A percentile compares a stretch with the other conserved stretches of the same genome.
Evolutionary conservation across 2,888 invertebrate species (phyloP).

Genomic region (Seira musarum): DNA sequence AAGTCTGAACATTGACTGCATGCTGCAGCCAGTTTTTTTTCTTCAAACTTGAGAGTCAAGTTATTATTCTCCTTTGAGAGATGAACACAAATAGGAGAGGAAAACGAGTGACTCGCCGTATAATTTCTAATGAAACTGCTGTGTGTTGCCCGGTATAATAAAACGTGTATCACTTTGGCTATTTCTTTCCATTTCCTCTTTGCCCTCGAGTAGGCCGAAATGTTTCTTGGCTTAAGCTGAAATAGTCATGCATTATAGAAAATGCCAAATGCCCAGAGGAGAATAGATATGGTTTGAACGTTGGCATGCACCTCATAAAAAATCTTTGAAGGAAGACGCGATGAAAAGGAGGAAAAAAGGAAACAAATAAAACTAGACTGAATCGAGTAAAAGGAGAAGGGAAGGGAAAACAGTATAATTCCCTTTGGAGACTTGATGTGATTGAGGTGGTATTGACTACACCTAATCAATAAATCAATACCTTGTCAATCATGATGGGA

Average conservation of each 20-base stretch:
- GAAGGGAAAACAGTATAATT: slow-evolving; percentile 39
- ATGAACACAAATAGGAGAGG: neutral
- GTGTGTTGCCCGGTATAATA: neutral
- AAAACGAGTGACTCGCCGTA: neutral
- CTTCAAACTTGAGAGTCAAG: too few species aligned
- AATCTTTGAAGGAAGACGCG: slow-evolving; percentile 6
- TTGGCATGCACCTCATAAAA: slow-evolving; percentile 5
- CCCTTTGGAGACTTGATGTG: slow-evolving; percentile 58
- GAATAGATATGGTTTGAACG: neutral
- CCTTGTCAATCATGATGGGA: slow-evolving; percentile 65
- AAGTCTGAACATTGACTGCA: neutral
- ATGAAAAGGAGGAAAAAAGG: neutral
- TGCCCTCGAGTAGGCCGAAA: neutral
- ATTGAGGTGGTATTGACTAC: slow-evolving; percentile 65
- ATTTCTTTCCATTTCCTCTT: neutral
- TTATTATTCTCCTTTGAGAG: neutral
- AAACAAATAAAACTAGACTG: slow-evolving; percentile 2
- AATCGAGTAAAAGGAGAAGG: slow-evolving; percentile 6
- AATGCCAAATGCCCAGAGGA: slow-evolving; percentile 10
- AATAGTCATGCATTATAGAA: slow-evolving; percentile 1
- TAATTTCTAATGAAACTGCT: slow-evolving; percentile 7
- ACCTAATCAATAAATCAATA: slow-evolving; percentile 69
- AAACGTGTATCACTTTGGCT: neutral
- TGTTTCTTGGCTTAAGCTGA: neutral
- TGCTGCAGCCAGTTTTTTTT: neutral